Base-by-base conservation (phyloP, 2,888 invertebrate species). In the Caenorhabditis sulstoni region DNA sequence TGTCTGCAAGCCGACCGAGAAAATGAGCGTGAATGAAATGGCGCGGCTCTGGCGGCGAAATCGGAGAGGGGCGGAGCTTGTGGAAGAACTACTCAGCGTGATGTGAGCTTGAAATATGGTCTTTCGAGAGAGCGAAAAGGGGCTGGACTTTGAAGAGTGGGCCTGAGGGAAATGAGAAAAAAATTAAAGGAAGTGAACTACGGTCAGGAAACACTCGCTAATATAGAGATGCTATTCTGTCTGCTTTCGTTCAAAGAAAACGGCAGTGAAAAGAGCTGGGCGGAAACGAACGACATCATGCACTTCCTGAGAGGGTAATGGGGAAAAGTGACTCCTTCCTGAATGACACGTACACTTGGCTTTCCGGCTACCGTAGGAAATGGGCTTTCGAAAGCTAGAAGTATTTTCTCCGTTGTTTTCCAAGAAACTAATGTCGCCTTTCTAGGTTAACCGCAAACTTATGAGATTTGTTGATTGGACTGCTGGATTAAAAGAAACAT, bases 211-310 rank as follows among this genome's bases (percentile, higher is more conserved):
- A 44, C 58, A 58, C 55, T 66, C n/a, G 22, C 20, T 37, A 1
- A 52, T 29, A 29, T n/a, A 9, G 44, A 11, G 53, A 53, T 50
- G 20, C 47, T 59, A 45, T 70, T 59, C 7, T 29, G 29, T 3
- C 7, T 68, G 68, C 59, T 44, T 45, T 70, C 47, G 61, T 70
- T 70, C 53, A 23, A 8, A 44, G 53, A 62, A 70, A 59, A 59
- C 23, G 58, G 45, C n/a, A 67, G 49, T 57, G 39, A 29, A 9
- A 65, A 68, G 45, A 52, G 14, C 22, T 16, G 37, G 61, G 49
- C 71, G 62, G 71, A 71, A 71, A 14, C 29, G 37, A 55, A 39
- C 62, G 49, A 71, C 57, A 71, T 71, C 71, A 71, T 71, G 62
- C 62, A 71, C 53, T 71, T 71, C 71, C 71, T 37, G 53, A 47